Evolutionary conservation across 2,797 vertebrate genomes (phyloP).

Genomic region (Neosilurus hyrtlii): DNA sequence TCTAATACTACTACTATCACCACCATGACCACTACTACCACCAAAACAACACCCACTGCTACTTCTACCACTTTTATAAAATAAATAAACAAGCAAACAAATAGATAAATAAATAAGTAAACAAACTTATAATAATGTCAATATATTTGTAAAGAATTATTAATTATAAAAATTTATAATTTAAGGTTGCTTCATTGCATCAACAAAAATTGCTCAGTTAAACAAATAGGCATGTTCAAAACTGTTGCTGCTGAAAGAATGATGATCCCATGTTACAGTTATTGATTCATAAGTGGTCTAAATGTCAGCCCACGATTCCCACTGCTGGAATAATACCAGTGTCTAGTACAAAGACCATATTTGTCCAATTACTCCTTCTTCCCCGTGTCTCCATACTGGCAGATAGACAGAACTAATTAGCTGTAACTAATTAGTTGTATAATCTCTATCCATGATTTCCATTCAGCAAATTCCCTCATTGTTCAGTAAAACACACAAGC

Average conservation of each 20-base stretch:
- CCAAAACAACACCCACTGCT: too few relatives aligned
- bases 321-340: not conserved
- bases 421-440: conserved; percentile 42
- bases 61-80: too few relatives aligned
- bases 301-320: not conserved
- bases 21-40: too few relatives aligned
- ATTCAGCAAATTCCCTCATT: conserved; percentile 30
- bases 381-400: conserved; percentile 30
- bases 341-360: conserved; percentile 7
- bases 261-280: not conserved
- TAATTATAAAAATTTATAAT: too few relatives aligned
- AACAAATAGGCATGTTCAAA: not conserved
- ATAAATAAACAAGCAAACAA: not conserved
- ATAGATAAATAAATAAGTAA: not conserved
- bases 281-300: conserved; percentile 4
- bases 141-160: not conserved
- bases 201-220: not conserved
- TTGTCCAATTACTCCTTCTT: conserved; percentile 17
- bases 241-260: not conserved
- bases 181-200: not conserved
- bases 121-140: not conserved
- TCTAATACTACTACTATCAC: too few relatives aligned
- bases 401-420: conserved; percentile 33
- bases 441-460: conserved; percentile 16
- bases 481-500: conserved; percentile 15